Conservation (phyloP, 2,113 vertebrate species). For the pig (Sus scrofa) region DNA sequence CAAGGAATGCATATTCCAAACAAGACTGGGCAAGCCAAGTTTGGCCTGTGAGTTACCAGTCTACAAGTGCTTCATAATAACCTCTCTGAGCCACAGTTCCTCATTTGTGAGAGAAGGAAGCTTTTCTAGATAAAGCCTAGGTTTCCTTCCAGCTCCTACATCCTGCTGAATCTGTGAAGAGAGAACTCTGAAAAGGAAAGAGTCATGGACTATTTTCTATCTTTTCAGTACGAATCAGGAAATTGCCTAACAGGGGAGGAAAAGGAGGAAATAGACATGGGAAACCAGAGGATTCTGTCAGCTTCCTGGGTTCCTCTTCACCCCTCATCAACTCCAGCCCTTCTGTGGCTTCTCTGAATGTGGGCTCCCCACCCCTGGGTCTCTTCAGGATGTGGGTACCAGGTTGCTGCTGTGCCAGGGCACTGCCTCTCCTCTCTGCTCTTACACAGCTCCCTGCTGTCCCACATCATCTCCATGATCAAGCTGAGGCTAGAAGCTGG, state of each 20-base stretch:
- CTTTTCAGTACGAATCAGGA: not conserved
- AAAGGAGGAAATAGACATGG: not conserved
- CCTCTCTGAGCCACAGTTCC: not conserved
- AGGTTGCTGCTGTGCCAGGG: fast-evolving
- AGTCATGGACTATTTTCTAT: not conserved
- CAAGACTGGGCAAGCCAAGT: not conserved
- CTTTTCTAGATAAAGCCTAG: not conserved
- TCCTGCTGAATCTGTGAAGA: slow-evolving; percentile 4
- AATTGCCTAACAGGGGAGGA: not conserved
- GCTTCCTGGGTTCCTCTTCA: not conserved
- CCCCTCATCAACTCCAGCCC: not conserved
- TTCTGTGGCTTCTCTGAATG: not conserved
- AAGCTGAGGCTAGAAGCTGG: too few relatives aligned
- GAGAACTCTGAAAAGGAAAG: not conserved
- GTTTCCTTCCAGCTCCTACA: not conserved
- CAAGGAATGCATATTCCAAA: not conserved
- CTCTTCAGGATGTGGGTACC: not conserved
- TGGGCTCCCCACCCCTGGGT: fast-evolving
- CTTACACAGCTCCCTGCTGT: too few relatives aligned
- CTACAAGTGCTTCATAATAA: not conserved
- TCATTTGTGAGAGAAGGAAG: not conserved
- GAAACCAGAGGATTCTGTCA: not conserved
- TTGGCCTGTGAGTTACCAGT: not conserved
- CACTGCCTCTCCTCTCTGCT: not conserved
- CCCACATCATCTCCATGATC: too few relatives aligned